These are phyloP conservation scores for Andrena cerasifolii DNA, from an alignment of 1,140 invertebrate species.

Conservation along the genomic window DNA sequence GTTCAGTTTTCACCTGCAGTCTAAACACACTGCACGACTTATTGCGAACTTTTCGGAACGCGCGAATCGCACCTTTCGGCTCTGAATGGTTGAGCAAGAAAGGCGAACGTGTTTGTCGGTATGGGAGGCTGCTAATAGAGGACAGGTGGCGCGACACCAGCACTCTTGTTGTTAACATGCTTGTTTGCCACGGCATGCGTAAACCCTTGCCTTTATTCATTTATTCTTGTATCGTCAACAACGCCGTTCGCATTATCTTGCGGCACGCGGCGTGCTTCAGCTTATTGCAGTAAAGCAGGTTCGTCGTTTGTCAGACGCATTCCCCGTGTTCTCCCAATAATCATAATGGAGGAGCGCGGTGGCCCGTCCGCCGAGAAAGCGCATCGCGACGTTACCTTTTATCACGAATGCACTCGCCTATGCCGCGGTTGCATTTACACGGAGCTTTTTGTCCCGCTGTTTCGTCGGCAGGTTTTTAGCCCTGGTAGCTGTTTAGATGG, in stretches of 20 bases:
- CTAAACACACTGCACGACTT: too few species aligned
- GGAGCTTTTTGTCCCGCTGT: not conserved
- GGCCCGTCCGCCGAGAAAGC: slow-evolving; percentile 11
- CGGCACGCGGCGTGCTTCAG: slow-evolving; percentile 3
- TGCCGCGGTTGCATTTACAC: slow-evolving; percentile 3
- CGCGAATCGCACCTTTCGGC: too few species aligned
- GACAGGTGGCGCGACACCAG: not conserved
- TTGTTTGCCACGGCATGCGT: slow-evolving; percentile 6
- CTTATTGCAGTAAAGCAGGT: slow-evolving; percentile 35
- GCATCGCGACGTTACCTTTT: slow-evolving; percentile 14
- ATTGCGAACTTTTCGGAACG: too few species aligned
- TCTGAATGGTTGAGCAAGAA: too few species aligned
- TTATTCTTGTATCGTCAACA: slow-evolving; percentile 25
- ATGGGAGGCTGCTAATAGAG: not conserved
- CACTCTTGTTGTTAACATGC: not conserved
- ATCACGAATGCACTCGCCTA: slow-evolving; percentile 19
- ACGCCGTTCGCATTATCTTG: slow-evolving; percentile 10
- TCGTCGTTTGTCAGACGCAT: not conserved
- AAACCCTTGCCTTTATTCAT: slow-evolving; percentile 1
- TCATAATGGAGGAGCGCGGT: slow-evolving; percentile 30
- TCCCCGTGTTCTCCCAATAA: slow-evolving; percentile 23
- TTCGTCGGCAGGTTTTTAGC: not conserved
- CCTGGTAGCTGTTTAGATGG: not conserved
- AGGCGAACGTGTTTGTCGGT: not conserved
- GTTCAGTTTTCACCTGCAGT: too few species aligned